phyloP scores from a whole-genome alignment of 2,113 vertebrate species.

The Microtus pennsylvanicus region DNA sequence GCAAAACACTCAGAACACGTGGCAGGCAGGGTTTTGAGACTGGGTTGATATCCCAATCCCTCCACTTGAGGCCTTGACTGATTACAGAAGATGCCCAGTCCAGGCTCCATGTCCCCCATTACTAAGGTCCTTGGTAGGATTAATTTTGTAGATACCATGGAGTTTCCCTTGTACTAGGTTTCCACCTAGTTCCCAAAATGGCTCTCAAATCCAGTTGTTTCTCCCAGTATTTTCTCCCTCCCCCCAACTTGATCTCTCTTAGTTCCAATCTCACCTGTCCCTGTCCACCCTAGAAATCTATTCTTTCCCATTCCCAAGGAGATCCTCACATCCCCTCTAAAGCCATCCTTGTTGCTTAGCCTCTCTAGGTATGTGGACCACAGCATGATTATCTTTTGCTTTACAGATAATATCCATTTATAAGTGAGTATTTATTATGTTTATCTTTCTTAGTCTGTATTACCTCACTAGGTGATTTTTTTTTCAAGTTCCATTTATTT shows the following conservation, averaged over 20 bases:
- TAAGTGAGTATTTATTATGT: too few species aligned
- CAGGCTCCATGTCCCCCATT: not conserved
- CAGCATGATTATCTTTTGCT: too few species aligned
- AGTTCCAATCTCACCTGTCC: not conserved
- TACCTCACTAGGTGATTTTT: too few species aligned
- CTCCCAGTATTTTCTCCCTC: not conserved
- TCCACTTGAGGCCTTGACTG: not conserved
- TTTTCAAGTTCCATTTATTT: too few species aligned
- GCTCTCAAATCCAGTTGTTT: not conserved
- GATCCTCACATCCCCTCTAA: too few species aligned
- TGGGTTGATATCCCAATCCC: not conserved
- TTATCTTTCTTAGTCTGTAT: too few species aligned
- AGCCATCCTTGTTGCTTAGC: too few species aligned
- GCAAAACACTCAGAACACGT: not conserved
- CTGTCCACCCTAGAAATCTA: too few species aligned
- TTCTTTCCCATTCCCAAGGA: too few species aligned
- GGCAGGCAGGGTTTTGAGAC: not conserved
- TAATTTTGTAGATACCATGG: not conserved
- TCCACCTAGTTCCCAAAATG: fast-evolving
- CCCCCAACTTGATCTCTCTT: not conserved
- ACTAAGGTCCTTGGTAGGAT: not conserved
- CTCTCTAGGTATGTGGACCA: too few species aligned
- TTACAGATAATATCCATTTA: too few species aligned
- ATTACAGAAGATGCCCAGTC: not conserved
- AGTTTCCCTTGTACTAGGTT: not conserved